Percentiles rank a stretch among this genome's conserved stretches.
phyloP scores from a whole-genome alignment of 2,797 vertebrate species.

The Pseudochromis fuscus region DNA sequence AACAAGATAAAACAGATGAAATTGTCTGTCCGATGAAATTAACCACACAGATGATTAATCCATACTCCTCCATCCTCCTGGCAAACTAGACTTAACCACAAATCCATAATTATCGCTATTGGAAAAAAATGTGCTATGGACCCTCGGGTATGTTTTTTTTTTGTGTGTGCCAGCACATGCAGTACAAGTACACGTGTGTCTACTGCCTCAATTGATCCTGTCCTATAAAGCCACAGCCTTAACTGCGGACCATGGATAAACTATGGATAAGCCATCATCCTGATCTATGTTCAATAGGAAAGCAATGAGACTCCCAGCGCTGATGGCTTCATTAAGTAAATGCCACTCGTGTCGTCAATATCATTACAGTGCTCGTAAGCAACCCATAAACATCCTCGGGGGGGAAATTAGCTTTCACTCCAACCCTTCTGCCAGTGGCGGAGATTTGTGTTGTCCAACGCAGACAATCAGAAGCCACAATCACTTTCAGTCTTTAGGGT shows the following conservation, averaged over 20 bases:
- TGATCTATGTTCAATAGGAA: conserved; percentile 73
- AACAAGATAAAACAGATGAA: conserved; percentile 50
- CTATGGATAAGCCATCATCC: conserved; percentile 63
- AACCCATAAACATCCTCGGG: conserved; percentile 72
- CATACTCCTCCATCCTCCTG: conserved; percentile 31
- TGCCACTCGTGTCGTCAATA: conserved; percentile 73
- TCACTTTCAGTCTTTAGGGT: conserved; percentile 40
- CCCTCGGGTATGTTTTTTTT: too few relatives aligned
- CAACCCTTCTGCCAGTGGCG: conserved; percentile 29
- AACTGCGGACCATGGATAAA: conserved; percentile 57
- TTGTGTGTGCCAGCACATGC: not conserved
- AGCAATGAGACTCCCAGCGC: conserved; percentile 66
- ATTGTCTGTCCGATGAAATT: conserved; percentile 27
- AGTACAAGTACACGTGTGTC: conserved; percentile 33
- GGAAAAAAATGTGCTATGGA: conserved; percentile 7
- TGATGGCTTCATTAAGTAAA: conserved; percentile 83
- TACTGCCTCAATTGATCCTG: conserved; percentile 55
- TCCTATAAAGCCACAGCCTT: conserved; percentile 55
- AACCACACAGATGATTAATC: conserved; percentile 44
- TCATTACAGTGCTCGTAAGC: conserved; percentile 74
- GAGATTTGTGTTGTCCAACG: conserved; percentile 47
- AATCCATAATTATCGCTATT: conserved; percentile 44
- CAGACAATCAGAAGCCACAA: conserved; percentile 25
- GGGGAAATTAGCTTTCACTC: conserved; percentile 63
- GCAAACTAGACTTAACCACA: conserved; percentile 54